Conservation (phyloP, 2,797 vertebrate species). For the Eremophila alpestris region DNA sequence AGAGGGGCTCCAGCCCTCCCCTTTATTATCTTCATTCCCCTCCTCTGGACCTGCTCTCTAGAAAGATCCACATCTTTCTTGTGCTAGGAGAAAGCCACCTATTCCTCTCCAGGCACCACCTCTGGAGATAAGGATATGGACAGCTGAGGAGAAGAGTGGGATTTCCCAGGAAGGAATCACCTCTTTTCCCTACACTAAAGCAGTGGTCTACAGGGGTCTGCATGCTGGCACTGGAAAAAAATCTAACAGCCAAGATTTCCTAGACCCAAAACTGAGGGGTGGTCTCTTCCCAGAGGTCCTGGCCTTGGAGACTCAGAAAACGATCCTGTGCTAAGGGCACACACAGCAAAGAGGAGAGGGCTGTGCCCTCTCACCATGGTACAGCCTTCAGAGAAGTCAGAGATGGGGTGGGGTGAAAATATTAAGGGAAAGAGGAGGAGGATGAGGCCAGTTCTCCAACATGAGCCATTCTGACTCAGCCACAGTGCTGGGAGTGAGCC, state of each 20-base stretch:
- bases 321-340: fast-evolving
- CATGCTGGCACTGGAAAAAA: background rate
- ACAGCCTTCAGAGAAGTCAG: background rate
- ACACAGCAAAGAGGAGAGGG: background rate
- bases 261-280: background rate
- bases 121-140: background rate
- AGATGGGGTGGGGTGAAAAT: background rate
- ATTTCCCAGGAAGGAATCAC: background rate
- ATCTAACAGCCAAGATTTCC: background rate
- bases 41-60: background rate
- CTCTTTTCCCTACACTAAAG: background rate
- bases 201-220: background rate
- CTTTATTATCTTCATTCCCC: background rate
- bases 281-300: background rate
- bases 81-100: background rate
- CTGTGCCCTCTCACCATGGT: background rate
- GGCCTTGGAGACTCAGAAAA: background rate
- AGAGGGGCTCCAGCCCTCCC: background rate
- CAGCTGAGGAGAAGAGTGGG: background rate
- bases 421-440: background rate
- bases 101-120: background rate
- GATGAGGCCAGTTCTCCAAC: background rate
- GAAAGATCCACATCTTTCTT: background rate
- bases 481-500: background rate
- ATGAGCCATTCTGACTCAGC: background rate